These are phyloP conservation scores for Lutraria rhynchaena DNA, from an alignment of 1,140 invertebrate species.

Conservation along the genomic window DNA sequence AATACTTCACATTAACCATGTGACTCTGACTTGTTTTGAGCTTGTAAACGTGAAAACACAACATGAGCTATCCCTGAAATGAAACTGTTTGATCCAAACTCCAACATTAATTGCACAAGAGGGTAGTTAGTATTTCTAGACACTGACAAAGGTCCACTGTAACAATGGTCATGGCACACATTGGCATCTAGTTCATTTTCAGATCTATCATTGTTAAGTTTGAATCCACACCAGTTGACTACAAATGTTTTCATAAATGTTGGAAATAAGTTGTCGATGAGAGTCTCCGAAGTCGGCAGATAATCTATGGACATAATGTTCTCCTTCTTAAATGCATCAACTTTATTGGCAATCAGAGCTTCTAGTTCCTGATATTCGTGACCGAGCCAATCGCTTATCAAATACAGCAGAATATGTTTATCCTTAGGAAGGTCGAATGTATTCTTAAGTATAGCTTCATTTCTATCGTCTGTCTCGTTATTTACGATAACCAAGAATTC, in stretches of 20 bases:
- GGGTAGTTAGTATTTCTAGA: conserved; percentile 55
- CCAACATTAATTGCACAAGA: conserved; percentile 72
- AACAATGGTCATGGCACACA: conserved; percentile 51
- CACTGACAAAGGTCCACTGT: neutral
- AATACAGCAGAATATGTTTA: conserved; percentile 61
- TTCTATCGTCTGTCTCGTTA: neutral
- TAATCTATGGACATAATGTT: conserved; percentile 69
- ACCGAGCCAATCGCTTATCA: conserved; percentile 71
- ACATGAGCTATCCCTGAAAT: conserved; percentile 76
- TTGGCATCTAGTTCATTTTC: neutral
- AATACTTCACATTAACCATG: too few relatives aligned
- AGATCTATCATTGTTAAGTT: neutral
- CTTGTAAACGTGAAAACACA: conserved; percentile 68
- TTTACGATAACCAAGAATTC: conserved; percentile 34
- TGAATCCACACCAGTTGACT: conserved; percentile 64
- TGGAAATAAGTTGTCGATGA: conserved; percentile 71
- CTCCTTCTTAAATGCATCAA: conserved; percentile 67
- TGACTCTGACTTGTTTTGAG: conserved; percentile 10
- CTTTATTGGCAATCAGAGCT: conserved; percentile 57
- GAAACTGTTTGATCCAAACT: conserved; percentile 72
- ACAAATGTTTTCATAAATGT: conserved; percentile 69
- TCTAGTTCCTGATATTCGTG: conserved; percentile 62
- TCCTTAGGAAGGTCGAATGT: conserved; percentile 54
- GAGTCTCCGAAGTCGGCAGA: conserved; percentile 65
- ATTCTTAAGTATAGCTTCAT: neutral